Conservation (phyloP, 2,113 vertebrate species). For the Dicaeum eximium region DNA sequence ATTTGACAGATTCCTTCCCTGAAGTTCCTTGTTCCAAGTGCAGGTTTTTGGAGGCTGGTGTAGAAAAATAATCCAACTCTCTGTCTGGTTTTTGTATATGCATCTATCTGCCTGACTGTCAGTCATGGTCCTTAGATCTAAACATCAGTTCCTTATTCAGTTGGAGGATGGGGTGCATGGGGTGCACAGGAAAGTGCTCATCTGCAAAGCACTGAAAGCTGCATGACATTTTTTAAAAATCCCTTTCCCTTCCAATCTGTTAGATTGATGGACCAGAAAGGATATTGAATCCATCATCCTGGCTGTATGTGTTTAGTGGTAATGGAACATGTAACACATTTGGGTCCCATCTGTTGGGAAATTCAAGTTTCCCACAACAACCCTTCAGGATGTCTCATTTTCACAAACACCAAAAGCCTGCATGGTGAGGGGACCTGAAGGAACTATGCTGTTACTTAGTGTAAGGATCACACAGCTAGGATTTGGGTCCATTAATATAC, state of each 20-base stretch:
- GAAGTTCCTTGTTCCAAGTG: neutral
- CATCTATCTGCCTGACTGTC: neutral
- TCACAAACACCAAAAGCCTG: neutral
- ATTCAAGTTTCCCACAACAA: neutral
- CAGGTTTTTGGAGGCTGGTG: neutral
- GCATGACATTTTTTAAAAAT: neutral
- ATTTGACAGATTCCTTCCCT: neutral
- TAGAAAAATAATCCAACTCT: neutral
- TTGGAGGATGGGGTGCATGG: neutral
- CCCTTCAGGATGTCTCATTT: neutral
- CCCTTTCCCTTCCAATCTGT: neutral
- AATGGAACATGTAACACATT: neutral
- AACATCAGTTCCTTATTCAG: neutral
- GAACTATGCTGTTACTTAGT: neutral
- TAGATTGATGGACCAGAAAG: neutral
- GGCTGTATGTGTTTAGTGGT: neutral
- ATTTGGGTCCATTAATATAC: neutral
- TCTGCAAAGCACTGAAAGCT: neutral
- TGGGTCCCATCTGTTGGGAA: neutral
- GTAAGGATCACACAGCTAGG: neutral
- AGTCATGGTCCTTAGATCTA: neutral
- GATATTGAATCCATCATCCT: neutral
- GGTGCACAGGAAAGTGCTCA: neutral
- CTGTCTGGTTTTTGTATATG: neutral
- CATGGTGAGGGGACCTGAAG: neutral